These are phyloP conservation scores for Columba livia DNA, from an alignment of 2,113 vertebrate genomes.

Conservation along the genomic window DNA sequence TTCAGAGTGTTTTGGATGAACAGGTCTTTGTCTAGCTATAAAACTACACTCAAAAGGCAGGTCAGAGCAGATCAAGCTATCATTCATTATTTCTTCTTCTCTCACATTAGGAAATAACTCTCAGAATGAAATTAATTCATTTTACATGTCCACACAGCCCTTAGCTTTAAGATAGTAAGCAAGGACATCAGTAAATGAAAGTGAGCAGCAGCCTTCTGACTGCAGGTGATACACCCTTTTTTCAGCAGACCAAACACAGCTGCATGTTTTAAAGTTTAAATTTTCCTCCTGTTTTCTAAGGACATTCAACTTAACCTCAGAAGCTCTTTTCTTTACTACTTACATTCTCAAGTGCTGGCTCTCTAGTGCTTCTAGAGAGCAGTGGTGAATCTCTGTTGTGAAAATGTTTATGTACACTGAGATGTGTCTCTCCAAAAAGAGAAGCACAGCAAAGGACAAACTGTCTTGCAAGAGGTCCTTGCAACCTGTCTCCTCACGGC, in stretches of 20 bases:
- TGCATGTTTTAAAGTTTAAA: neutral
- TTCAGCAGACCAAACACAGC: neutral
- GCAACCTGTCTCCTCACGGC: neutral
- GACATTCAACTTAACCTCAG: neutral
- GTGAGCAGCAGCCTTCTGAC: neutral
- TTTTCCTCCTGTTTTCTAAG: neutral
- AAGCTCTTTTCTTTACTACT: neutral
- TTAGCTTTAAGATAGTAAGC: neutral
- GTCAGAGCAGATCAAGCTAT: neutral
- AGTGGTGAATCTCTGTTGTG: neutral
- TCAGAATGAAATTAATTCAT: neutral
- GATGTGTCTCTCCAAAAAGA: neutral
- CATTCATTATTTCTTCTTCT: neutral
- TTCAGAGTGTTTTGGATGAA: neutral
- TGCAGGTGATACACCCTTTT: neutral
- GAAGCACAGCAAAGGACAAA: neutral
- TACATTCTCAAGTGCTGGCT: neutral
- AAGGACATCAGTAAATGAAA: neutral
- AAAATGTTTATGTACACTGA: rapidly evolving
- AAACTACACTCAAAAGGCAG: neutral
- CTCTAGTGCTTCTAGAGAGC: rapidly evolving
- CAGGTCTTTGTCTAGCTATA: neutral
- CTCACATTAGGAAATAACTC: neutral
- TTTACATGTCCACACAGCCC: neutral
- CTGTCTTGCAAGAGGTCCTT: neutral